Evolutionary conservation across 2,113 vertebrate species (phyloP).

Genomic region (Neomonachus schauinslandi): DNA sequence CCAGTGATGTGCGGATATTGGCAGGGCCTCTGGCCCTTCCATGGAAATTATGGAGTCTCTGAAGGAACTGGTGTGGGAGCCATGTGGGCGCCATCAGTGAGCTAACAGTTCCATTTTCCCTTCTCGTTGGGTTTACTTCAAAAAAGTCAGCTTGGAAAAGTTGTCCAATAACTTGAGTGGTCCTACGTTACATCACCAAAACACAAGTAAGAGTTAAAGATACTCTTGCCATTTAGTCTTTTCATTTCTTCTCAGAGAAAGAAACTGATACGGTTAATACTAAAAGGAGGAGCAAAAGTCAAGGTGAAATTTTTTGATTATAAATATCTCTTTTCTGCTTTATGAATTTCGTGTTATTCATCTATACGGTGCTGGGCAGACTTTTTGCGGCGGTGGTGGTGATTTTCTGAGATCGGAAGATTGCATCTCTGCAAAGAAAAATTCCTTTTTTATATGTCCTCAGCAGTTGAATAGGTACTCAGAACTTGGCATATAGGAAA

Average conservation of each 20-base stretch:
- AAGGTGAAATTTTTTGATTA: background rate
- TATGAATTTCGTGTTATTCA: background rate
- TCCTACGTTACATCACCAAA: background rate
- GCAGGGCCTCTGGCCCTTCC: constrained; percentile 86
- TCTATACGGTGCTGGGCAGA: constrained; percentile 20
- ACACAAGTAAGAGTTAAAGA: background rate
- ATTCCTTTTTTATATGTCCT: constrained; percentile 53
- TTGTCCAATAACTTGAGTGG: background rate
- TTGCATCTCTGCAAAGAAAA: constrained; percentile 63
- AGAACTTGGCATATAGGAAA: constrained; percentile 62
- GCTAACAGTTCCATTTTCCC: constrained; percentile 49
- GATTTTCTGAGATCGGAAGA: constrained; percentile 49
- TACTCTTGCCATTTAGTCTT: background rate
- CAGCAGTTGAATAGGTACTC: constrained; percentile 58
- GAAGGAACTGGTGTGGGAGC: constrained; percentile 81
- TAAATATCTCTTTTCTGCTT: background rate
- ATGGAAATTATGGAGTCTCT: constrained; percentile 83
- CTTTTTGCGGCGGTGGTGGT: background rate
- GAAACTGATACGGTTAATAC: background rate
- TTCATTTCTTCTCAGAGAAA: background rate
- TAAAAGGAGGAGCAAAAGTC: background rate
- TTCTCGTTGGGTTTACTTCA: background rate
- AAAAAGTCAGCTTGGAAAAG: background rate
- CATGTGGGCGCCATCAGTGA: constrained; percentile 74
- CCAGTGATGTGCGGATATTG: constrained; percentile 90